phyloP scores from a whole-genome alignment of 92 coral and sea anemone genomes.

The Zoanthus gigantus region DNA sequence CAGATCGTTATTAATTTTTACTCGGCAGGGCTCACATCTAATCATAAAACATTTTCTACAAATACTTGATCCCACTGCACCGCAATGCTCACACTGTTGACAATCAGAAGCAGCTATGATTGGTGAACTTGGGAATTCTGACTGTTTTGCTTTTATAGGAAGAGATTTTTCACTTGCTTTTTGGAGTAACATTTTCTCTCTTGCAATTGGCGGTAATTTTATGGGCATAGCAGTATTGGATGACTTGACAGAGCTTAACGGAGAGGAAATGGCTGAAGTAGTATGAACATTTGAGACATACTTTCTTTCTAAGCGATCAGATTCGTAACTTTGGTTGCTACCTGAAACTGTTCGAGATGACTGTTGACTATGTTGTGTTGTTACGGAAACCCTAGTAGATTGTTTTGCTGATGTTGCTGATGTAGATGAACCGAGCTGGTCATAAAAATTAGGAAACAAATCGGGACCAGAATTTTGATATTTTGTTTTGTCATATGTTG shows the following conservation, averaged over 20 bases:
- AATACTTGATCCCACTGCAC: not conserved
- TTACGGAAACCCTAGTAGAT: not conserved
- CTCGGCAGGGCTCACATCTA: not conserved
- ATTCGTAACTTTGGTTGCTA: not conserved
- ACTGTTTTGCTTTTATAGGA: not conserved
- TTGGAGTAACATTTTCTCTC: not conserved
- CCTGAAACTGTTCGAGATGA: not conserved
- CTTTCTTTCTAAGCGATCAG: not conserved
- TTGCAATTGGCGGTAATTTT: not conserved
- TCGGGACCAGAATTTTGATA: not conserved
- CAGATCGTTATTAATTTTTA: not conserved
- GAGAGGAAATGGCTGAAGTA: not conserved
- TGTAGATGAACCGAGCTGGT: not conserved
- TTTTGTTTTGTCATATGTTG: conserved; percentile 4
- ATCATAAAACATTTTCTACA: not conserved
- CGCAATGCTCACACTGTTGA: conserved; percentile 26
- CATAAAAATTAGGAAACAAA: not conserved
- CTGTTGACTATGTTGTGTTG: not conserved
- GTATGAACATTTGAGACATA: not conserved
- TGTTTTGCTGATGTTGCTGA: not conserved
- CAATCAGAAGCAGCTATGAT: not conserved
- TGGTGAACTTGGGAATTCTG: not conserved
- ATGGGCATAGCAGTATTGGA: not conserved
- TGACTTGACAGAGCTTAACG: not conserved
- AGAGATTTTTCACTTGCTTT: not conserved